Conservation (phyloP, 2,888 invertebrate genomes). For the Anoplius nigerrimus region DNA sequence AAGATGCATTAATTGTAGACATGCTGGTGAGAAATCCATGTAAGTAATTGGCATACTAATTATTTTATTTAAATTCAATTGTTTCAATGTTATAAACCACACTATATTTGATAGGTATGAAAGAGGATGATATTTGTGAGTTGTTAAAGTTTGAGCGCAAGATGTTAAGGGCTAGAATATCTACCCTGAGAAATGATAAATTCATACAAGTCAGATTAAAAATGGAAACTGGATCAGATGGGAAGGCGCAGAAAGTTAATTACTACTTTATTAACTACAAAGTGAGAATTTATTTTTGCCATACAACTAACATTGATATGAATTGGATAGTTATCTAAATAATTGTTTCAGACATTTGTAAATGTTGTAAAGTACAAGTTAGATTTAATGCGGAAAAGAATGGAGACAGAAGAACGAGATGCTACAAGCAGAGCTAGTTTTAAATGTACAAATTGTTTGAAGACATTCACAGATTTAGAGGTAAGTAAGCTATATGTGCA, state of each 20-base stretch:
- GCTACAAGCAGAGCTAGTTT: constrained; percentile 97
- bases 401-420: constrained; percentile 96
- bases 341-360: constrained; percentile 84
- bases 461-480: constrained; percentile 97
- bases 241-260: constrained; percentile 96
- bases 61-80: neutral
- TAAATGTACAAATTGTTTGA: constrained; percentile 92
- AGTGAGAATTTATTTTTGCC: constrained; percentile 65
- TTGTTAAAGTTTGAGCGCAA: constrained; percentile 94
- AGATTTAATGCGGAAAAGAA: constrained; percentile 95
- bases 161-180: constrained; percentile 91
- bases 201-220: constrained; percentile 93
- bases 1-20: constrained; percentile 95
- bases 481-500: constrained; percentile 71
- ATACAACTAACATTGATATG: constrained; percentile 1
- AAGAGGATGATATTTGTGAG: constrained; percentile 93
- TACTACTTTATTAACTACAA: constrained; percentile 99
- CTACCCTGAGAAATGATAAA: constrained; percentile 92
- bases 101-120: constrained; percentile 80
- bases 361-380: constrained; percentile 98
- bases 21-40: constrained; percentile 97
- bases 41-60: constrained; percentile 72
- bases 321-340: constrained; percentile 7
- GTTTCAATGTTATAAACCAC: neutral
- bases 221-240: constrained; percentile 96